phyloP scores from a whole-genome alignment of 1,140 invertebrate species.

The Lordiphosa clarofinis region DNA sequence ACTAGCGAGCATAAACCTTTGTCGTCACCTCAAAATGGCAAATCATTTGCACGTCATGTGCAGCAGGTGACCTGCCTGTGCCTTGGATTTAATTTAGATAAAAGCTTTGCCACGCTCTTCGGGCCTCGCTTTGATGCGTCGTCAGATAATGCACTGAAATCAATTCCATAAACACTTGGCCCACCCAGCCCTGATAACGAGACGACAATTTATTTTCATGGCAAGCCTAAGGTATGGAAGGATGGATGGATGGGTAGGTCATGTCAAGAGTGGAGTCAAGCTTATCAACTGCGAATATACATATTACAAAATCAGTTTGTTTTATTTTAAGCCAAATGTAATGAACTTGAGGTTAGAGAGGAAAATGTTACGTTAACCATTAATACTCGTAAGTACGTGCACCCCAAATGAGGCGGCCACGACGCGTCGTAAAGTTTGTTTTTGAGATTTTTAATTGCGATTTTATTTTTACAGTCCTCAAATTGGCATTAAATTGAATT shows the following conservation, averaged over 20 bases:
- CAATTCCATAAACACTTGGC: conserved; percentile 66
- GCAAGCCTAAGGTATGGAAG: conserved; percentile 10
- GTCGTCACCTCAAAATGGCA: conserved; percentile 42
- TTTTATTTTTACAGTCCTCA: too few species aligned
- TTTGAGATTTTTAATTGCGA: too few species aligned
- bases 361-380: too few species aligned
- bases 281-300: conserved; percentile 14
- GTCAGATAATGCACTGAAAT: conserved; percentile 62
- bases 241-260: conserved; percentile 15
- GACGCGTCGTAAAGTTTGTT: too few species aligned
- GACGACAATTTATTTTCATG: conserved; percentile 71
- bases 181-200: conserved; percentile 24
- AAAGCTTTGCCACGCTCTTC: conserved; percentile 57
- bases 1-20: conserved; percentile 28
- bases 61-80: neutral
- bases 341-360: too few species aligned
- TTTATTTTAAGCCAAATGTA: too few species aligned
- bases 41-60: conserved; percentile 58
- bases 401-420: too few species aligned
- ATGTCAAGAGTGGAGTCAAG: conserved; percentile 25
- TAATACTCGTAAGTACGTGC: too few species aligned
- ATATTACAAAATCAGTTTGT: neutral
- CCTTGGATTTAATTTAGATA: conserved; percentile 73
- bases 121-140: conserved; percentile 33
- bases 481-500: too few species aligned